These are phyloP conservation scores for Lytechinus variegatus DNA, from an alignment of 35 echinoderm and acorn worm genomes.

Conservation along the genomic window DNA sequence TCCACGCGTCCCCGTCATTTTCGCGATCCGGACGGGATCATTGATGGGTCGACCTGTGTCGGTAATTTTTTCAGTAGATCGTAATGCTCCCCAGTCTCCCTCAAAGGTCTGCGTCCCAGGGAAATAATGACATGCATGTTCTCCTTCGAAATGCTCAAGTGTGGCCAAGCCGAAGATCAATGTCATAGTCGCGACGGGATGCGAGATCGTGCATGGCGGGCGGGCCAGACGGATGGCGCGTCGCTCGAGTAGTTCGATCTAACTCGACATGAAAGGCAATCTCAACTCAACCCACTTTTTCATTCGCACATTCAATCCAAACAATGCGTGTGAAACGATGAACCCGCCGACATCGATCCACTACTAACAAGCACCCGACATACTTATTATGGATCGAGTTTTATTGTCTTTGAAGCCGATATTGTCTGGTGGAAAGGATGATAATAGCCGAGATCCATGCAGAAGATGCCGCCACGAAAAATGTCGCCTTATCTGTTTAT, in stretches of 20 bases:
- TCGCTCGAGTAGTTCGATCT: constrained; percentile 6
- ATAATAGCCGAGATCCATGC: not conserved
- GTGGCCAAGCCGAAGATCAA: constrained; percentile 20
- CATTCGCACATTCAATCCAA: not conserved
- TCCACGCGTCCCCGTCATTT: not conserved
- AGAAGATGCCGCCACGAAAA: not conserved
- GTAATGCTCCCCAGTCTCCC: not conserved
- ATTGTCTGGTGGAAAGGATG: not conserved
- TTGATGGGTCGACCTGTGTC: not conserved
- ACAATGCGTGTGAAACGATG: not conserved
- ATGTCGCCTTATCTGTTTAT: not conserved
- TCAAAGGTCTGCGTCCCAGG: not conserved
- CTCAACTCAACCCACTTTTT: constrained; percentile 41
- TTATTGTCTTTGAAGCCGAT: not conserved
- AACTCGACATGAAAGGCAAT: constrained; percentile 2
- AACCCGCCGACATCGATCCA: not conserved
- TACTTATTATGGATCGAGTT: not conserved
- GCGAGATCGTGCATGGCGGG: constrained; percentile 26
- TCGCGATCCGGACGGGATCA: not conserved
- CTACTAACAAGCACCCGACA: not conserved
- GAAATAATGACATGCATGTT: not conserved
- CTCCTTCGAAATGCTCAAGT: not conserved
- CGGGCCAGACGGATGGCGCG: constrained; percentile 28
- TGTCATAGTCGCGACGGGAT: constrained; percentile 17
- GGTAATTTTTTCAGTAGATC: not conserved